Evolutionary conservation across 2,113 vertebrate species (phyloP), one percentile per base, ranked within the genome.

Genomic region (Pedetes capensis): DNA sequence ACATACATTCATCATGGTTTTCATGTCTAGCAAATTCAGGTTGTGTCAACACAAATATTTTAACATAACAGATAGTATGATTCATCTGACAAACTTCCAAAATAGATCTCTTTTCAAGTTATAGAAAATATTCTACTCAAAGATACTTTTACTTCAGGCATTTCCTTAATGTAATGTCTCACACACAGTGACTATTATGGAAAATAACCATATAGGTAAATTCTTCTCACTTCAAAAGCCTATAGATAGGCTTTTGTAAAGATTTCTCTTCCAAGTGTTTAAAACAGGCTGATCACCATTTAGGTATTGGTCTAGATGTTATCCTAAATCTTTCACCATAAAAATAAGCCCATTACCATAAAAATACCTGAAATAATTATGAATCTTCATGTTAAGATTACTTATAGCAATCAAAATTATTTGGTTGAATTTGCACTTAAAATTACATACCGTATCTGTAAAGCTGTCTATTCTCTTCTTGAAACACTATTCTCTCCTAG

Each of bases 201-300:
- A 89, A 93, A 92, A 89, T 68, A 93, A 82, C 32, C 39, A 68
- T 7, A 81, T 4, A 93, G 39, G n/a, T 16, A 57, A 66, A 79
- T 22, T 76, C 20, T 91, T 84, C 8, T 23, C 14, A 88, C n/a
- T 69, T 93, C 63, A 47, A 29, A 83, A 92, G 86, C 32, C 4
- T 27, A 14, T 49, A 37, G 39, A 90, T 61, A 20, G 17, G 16
- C 32, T 75, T 69, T 4, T 23, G 17, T 53, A 69, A 90, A 13
- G 7, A 66, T 27, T 76, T 93, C 22, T 22, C 49, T 76, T 82
- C 3, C 22, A 71, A 69, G 16, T n/a, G 44, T 87, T 95, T 72
- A 34, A 6, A 69, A 20, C 0, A 63, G 44, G 11, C 8, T 83
- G 47, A 80, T 86, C 25, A 57, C 39, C 17, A 51, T 29, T 91